Percentiles rank a stretch among this genome's conserved stretches.
Conservation (phyloP, 2,797 vertebrate species). For the Malacoraja senta region DNA sequence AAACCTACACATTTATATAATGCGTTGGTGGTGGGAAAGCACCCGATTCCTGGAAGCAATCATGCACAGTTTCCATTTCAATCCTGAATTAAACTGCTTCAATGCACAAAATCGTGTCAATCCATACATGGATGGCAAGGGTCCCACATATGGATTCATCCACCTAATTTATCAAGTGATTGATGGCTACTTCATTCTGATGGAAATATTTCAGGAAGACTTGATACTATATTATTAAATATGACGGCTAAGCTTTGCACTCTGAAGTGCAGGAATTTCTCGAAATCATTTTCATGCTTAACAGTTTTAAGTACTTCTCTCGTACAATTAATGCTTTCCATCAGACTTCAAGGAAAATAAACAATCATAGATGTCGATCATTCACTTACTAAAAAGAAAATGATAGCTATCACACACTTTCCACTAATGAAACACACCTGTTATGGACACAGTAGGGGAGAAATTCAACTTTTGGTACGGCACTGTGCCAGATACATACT, state of each 20-base stretch:
- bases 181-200: background rate
- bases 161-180: conserved; percentile 5
- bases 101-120: background rate
- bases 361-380: background rate
- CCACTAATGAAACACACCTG: background rate
- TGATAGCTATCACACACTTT: no score
- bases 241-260: background rate
- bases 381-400: background rate
- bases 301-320: conserved; percentile 18
- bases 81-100: no score
- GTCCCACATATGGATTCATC: conserved; percentile 12
- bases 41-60: background rate
- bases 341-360: background rate
- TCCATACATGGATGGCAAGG: background rate
- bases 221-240: background rate
- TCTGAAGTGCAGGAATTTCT: background rate
- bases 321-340: conserved; percentile 30
- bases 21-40: background rate
- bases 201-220: conserved; percentile 9
- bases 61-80: conserved; percentile 9
- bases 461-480: background rate
- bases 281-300: conserved; percentile 11
- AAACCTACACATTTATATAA: no score
- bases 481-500: no score
- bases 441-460: background rate